Conservation (phyloP, 2,113 vertebrate genomes). For the Hypanus sabinus region DNA sequence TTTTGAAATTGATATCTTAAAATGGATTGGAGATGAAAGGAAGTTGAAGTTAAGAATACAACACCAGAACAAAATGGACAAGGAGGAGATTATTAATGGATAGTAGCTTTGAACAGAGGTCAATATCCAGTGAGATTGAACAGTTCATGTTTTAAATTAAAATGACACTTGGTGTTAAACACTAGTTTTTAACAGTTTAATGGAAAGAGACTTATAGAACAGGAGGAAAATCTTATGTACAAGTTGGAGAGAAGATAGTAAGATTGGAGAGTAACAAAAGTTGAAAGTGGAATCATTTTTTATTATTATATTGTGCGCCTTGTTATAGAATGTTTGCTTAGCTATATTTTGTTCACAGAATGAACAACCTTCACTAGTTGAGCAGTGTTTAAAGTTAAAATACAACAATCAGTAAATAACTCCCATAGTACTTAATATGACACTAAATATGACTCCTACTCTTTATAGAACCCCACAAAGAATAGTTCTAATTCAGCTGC, state of each 20-base stretch:
- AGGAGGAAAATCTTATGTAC: neutral
- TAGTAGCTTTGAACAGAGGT: neutral
- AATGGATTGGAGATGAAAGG: neutral
- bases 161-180: neutral
- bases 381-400: neutral
- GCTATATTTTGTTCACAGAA: neutral
- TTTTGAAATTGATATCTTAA: neutral
- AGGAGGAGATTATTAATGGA: neutral
- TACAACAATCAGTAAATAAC: neutral
- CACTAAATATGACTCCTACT: too few relatives aligned
- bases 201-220: neutral
- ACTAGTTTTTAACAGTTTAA: neutral
- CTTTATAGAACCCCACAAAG: neutral
- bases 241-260: neutral
- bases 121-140: neutral
- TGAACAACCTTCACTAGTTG: neutral
- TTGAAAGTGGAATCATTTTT: too few relatives aligned
- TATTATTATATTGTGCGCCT: neutral
- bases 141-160: neutral
- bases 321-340: neutral
- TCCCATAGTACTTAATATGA: neutral
- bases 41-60: neutral
- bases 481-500: neutral
- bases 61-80: too few relatives aligned
- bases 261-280: neutral